phyloP scores from a whole-genome alignment of 2,888 invertebrate genomes.

The Autographa pulchrina region DNA sequence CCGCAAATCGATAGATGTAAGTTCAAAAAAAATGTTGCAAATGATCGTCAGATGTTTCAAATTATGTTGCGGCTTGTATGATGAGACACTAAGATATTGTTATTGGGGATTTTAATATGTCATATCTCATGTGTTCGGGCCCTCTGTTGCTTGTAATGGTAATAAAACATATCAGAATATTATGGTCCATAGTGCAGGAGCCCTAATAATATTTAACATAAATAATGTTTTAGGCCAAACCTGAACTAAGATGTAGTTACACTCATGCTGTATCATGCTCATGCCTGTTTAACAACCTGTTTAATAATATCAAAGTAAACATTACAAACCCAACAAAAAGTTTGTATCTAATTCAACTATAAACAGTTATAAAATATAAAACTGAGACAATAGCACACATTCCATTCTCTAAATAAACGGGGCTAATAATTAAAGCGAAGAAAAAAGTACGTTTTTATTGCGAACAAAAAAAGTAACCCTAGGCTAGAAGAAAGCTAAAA shows the following conservation, averaged over 20 bases:
- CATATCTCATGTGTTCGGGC: slow-evolving; percentile 32
- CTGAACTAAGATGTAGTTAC: not conserved
- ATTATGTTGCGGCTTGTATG: slow-evolving; percentile 39
- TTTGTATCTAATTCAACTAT: too few species aligned
- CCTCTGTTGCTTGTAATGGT: not conserved
- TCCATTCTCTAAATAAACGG: too few species aligned
- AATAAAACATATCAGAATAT: not conserved
- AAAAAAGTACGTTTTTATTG: too few species aligned
- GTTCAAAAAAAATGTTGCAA: slow-evolving; percentile 49
- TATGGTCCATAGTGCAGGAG: not conserved
- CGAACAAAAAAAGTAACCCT: too few species aligned
- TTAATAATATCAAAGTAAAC: too few species aligned
- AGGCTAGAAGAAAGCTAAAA: too few species aligned
- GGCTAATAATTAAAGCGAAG: too few species aligned
- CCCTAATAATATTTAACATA: not conserved
- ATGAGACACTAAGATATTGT: slow-evolving; percentile 36
- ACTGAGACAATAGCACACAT: too few species aligned
- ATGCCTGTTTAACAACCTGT: too few species aligned
- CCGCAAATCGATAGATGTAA: slow-evolving; percentile 51
- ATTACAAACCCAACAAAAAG: too few species aligned
- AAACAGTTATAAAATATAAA: too few species aligned
- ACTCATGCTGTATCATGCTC: too few species aligned
- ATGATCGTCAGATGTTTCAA: slow-evolving; percentile 32
- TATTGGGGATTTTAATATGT: slow-evolving; percentile 40
- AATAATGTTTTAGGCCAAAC: not conserved